Conservation (phyloP, 2,113 vertebrate species). For the Bubo blakistoni region DNA sequence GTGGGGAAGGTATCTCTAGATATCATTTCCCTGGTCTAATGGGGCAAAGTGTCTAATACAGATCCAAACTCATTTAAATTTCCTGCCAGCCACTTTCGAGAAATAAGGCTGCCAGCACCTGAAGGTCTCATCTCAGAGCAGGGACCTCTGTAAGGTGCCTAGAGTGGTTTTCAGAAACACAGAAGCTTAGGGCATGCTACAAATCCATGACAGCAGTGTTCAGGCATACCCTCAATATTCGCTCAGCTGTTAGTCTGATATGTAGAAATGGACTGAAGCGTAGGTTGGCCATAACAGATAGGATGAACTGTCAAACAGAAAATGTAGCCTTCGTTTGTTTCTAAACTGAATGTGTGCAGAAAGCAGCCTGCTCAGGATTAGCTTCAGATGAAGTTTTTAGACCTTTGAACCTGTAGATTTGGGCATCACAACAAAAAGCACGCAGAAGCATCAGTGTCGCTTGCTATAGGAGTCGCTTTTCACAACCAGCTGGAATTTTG, state of each 20-base stretch:
- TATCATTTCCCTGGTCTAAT: neutral
- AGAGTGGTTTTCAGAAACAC: neutral
- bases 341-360: neutral
- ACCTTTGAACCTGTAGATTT: neutral
- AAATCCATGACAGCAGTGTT: neutral
- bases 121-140: neutral
- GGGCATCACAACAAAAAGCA: neutral
- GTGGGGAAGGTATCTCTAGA: neutral
- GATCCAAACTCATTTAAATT: neutral
- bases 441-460: accelerated
- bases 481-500: neutral
- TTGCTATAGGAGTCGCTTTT: neutral
- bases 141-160: neutral
- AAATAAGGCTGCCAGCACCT: neutral
- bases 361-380: neutral
- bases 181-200: neutral
- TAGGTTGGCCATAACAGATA: neutral
- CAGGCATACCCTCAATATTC: neutral
- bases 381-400: neutral
- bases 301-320: neutral
- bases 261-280: neutral
- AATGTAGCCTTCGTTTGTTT: neutral
- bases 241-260: neutral
- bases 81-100: neutral
- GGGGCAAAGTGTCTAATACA: neutral